These are phyloP conservation scores for Antechinus stuartii DNA, from an alignment of 2,113 vertebrate genomes.

Conservation along the genomic window DNA sequence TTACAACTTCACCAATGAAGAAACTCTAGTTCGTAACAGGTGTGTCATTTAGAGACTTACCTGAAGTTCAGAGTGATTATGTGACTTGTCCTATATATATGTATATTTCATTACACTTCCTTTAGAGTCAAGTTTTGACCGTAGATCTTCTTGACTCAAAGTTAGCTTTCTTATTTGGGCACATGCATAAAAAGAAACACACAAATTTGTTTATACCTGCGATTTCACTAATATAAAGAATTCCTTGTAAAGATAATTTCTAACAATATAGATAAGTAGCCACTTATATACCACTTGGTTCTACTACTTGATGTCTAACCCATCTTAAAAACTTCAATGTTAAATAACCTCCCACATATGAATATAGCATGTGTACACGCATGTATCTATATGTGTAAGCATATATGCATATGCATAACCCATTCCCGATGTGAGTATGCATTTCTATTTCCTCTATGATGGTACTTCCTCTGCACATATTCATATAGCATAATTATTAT, in stretches of 20 bases:
- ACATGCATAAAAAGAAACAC: background rate
- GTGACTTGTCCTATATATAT: background rate
- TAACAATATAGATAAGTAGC: background rate
- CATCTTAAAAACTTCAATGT: background rate
- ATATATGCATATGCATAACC: too few relatives aligned
- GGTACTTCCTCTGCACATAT: too few relatives aligned
- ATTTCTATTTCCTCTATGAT: too few relatives aligned
- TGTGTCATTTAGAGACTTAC: background rate
- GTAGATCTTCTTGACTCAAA: background rate
- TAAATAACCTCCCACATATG: too few relatives aligned
- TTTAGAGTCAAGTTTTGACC: background rate
- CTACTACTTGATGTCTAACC: background rate
- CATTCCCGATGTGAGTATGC: too few relatives aligned
- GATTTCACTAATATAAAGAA: background rate
- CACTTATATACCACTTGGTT: background rate
- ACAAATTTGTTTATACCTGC: background rate
- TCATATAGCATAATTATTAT: too few relatives aligned
- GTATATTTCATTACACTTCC: background rate
- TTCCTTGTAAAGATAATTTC: background rate
- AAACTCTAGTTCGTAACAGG: background rate
- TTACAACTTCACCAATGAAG: background rate
- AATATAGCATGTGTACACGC: too few relatives aligned
- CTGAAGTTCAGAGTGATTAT: background rate
- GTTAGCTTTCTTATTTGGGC: background rate
- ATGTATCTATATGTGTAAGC: too few relatives aligned